A percentile compares a stretch with the other conserved stretches of the same genome.
These are phyloP conservation scores for Masnerella sp. DNA, from an alignment of 2,888 invertebrate species.

Conservation along the genomic window DNA sequence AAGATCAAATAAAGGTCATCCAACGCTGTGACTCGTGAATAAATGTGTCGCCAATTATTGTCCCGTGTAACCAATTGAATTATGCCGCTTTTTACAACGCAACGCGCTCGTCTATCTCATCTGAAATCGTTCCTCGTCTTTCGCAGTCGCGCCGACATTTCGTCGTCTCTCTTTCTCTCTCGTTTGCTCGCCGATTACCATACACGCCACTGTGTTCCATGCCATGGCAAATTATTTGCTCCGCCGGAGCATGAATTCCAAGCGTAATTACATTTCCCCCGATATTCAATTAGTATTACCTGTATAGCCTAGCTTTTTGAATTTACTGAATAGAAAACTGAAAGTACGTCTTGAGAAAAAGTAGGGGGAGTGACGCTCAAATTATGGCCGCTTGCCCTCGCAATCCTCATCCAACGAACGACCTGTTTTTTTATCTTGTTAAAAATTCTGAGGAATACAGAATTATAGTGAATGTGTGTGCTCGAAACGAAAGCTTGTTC, in stretches of 20 bases:
- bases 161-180: slow-evolving; percentile 57
- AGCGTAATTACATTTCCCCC: slow-evolving; percentile 77
- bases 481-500: too few species aligned
- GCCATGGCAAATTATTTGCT: slow-evolving; percentile 76
- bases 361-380: slow-evolving; percentile 10
- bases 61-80: slow-evolving; percentile 70
- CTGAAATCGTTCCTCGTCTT: slow-evolving; percentile 61
- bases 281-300: slow-evolving; percentile 77
- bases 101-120: slow-evolving; percentile 64
- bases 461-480: too few species aligned
- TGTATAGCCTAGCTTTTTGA: slow-evolving; percentile 64
- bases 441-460: too few species aligned
- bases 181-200: slow-evolving; percentile 61
- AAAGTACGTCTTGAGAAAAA: slow-evolving; percentile 38
- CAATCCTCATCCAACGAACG: neutral
- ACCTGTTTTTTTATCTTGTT: too few species aligned
- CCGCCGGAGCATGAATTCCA: slow-evolving; percentile 77
- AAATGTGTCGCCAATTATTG: slow-evolving; percentile 68
- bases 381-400: slow-evolving; percentile 1
- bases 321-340: slow-evolving; percentile 56
- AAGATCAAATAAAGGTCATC: too few species aligned
- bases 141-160: slow-evolving; percentile 54
- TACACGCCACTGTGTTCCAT: slow-evolving; percentile 65
- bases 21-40: too few species aligned
- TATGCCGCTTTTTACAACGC: slow-evolving; percentile 72